Conservation (phyloP, 2,888 invertebrate species). For the Xanthostigma xanthostigma region DNA sequence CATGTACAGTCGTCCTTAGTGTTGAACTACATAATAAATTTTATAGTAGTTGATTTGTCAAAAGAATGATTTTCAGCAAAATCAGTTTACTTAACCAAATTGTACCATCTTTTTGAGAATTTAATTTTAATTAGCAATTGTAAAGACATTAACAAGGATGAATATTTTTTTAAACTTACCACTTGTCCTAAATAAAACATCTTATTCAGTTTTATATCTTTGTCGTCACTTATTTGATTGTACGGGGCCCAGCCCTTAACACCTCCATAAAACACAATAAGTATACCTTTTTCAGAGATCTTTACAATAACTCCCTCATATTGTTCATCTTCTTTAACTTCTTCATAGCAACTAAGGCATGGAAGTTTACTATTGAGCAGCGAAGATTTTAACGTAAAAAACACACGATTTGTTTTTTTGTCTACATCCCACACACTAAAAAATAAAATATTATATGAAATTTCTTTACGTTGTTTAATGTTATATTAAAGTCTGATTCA, state of each 20-base stretch:
- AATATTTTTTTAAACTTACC: conserved; percentile 25
- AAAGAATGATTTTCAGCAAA: too few species aligned
- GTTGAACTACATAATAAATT: too few species aligned
- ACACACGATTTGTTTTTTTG: conserved; percentile 28
- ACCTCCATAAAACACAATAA: conserved; percentile 43
- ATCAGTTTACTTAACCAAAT: background rate
- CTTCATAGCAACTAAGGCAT: conserved; percentile 32
- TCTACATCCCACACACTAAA: conserved; percentile 37
- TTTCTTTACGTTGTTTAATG: background rate
- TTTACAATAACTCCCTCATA: conserved; percentile 40
- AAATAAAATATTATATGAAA: conserved; percentile 6
- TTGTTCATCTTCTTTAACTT: conserved; percentile 33
- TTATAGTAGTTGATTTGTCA: too few species aligned
- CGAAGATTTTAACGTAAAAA: conserved; percentile 50
- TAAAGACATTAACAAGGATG: conserved; percentile 5
- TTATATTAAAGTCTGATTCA: too few species aligned
- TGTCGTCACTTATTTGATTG: conserved; percentile 23
- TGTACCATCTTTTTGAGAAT: too few species aligned
- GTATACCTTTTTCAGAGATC: conserved; percentile 32
- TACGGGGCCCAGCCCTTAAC: conserved; percentile 35
- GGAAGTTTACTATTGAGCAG: conserved; percentile 39
- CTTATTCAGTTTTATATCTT: conserved; percentile 23
- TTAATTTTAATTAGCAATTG: conserved; percentile 13
- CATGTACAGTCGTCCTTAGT: too few species aligned
- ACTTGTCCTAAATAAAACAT: conserved; percentile 45